These are phyloP conservation scores for Chroicocephalus ridibundus DNA, from an alignment of 2,113 vertebrate species.

Conservation along the genomic window DNA sequence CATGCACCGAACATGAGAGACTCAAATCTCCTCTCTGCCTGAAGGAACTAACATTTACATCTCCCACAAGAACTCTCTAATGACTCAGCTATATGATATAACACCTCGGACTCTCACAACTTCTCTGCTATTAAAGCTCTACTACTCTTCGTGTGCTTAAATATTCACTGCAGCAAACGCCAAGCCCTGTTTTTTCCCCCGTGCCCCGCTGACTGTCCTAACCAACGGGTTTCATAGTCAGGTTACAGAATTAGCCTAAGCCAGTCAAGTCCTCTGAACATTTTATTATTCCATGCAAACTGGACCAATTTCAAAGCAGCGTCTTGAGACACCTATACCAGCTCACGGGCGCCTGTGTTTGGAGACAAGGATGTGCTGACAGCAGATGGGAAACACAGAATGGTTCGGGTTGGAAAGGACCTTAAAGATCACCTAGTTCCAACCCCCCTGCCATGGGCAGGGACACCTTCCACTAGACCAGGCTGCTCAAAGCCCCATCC, in stretches of 20 bases:
- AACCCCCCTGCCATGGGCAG: not conserved
- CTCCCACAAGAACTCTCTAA: conserved; percentile 31
- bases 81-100: conserved; percentile 53
- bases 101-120: conserved; percentile 5
- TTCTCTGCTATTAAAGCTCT: not conserved
- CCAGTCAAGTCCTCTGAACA: not conserved
- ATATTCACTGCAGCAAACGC: not conserved
- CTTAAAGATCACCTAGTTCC: not conserved
- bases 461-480: not conserved
- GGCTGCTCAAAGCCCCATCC: not conserved
- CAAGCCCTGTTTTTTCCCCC: not conserved
- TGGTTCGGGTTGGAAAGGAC: not conserved
- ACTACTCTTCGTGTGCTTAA: not conserved
- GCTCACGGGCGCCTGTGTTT: not conserved
- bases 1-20: not conserved
- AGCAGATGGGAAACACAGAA: not conserved
- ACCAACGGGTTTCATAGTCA: not conserved
- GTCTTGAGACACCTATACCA: not conserved
- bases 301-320: not conserved
- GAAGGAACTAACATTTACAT: conserved; percentile 38
- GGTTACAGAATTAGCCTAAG: not conserved
- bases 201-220: not conserved
- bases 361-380: not conserved
- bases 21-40: conserved; percentile 28
- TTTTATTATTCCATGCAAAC: not conserved